Base-by-base conservation (phyloP, 2,797 vertebrate genomes). In the Semotilus atromaculatus region DNA sequence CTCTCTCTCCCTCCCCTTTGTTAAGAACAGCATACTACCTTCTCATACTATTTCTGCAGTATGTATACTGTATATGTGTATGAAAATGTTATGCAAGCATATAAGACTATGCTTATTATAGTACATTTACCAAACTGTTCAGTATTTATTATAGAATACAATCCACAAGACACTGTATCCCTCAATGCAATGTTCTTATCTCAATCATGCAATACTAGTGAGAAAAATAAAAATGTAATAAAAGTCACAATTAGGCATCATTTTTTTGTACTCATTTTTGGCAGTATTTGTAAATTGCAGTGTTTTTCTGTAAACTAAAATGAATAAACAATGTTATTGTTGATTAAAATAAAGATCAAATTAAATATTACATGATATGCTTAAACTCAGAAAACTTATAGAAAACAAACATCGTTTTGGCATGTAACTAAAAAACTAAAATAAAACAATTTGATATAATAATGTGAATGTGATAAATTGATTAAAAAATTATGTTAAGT, bases 1-100 rank as follows among this genome's bases (percentile, higher is more conserved):
- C 29, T 75, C 48, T 31, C 80, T 21, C 18, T 34, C 58, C n/a
- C 75, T 66, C 38, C 16, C n/a, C 45, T 77, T 77, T 48, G 88
- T 85, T 76, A 55, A 45, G 1, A 81, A 82, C 21, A 64, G 5
- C 70, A 40, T 21, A 13, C n/a, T 71, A 53, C 31, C 26, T 72
- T 45, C 16, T n/a, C 26, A 62, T 14, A 72, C 18, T 26, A 31
- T 21, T 60, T 72, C 2, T 62, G 19, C 21, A 60, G 53, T 62
- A 73, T 31, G n/a, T 43, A 7, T 40, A 40, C 4, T 14, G 10
- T n/a, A 40, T 70, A 70, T 40, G 40, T n/a, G 6, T n/a, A 64
- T 31, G 29, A 18, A 64, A 3, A 64, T 31, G 1, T 0, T 29
- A 29, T 62, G 11, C n/a, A 29, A 29, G 58, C 6, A 62, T 62